Conservation (phyloP, 2,113 vertebrate genomes). For the Equus przewalskii region DNA sequence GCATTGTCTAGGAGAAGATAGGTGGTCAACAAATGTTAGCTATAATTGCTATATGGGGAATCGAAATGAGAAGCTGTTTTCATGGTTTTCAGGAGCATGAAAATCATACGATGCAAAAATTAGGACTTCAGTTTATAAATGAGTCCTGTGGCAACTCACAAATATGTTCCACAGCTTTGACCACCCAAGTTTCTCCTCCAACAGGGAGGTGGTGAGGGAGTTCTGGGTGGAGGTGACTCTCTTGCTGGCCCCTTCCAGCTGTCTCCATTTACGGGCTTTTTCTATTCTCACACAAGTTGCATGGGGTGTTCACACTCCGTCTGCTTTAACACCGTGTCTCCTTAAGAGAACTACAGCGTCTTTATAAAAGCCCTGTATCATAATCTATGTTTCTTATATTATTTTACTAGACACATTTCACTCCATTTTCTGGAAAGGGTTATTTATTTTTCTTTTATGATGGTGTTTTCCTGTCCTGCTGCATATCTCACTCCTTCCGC, state of each 20-base stretch:
- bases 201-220: accelerated
- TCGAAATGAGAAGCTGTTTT: not conserved
- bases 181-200: accelerated
- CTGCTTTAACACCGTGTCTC: not conserved
- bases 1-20: not conserved
- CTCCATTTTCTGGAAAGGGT: not conserved
- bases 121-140: not conserved
- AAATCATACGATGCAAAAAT: not conserved
- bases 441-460: conserved; percentile 48
- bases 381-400: not conserved
- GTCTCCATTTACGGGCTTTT: not conserved
- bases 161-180: accelerated
- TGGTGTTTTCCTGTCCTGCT: not conserved
- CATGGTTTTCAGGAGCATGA: not conserved
- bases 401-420: conserved; percentile 32
- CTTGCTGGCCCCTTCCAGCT: accelerated
- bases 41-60: not conserved
- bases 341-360: not conserved
- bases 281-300: not conserved
- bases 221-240: not conserved
- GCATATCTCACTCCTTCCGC: not conserved
- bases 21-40: not conserved
- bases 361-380: not conserved
- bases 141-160: accelerated
- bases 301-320: accelerated